phyloP scores from a whole-genome alignment of 2,113 vertebrate genomes.

The Zingel zingel region DNA sequence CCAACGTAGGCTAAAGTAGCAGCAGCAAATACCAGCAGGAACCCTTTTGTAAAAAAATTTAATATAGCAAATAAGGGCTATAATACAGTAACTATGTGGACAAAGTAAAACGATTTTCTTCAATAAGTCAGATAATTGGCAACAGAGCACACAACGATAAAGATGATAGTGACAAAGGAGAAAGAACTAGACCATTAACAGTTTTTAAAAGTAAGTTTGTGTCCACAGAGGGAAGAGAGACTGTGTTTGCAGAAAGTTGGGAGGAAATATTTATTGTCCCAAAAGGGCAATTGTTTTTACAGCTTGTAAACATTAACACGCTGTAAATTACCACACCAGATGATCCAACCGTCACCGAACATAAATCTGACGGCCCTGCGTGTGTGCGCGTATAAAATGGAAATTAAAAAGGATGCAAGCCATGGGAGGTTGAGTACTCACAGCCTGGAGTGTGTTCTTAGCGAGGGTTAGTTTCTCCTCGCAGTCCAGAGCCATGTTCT shows the following conservation, averaged over 20 bases:
- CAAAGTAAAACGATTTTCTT: neutral
- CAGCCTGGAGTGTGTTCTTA: slow-evolving; percentile 96
- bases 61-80: neutral
- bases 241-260: slow-evolving; percentile 2
- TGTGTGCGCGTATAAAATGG: slow-evolving; percentile 5
- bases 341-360: neutral
- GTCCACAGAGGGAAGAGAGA: neutral
- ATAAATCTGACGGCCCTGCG: neutral
- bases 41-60: neutral
- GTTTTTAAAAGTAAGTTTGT: neutral
- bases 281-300: neutral
- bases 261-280: slow-evolving; percentile 38
- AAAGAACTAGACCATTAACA: neutral
- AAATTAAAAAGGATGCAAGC: neutral
- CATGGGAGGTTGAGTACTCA: slow-evolving; percentile 79
- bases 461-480: slow-evolving; percentile 98
- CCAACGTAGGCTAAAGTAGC: neutral
- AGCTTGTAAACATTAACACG: slow-evolving; percentile 9
- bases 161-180: neutral
- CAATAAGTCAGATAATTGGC: neutral
- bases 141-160: neutral
- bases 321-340: neutral
- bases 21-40: neutral
- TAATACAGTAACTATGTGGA: neutral
- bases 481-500: slow-evolving; percentile 95